A percentile compares a stretch with the other conserved stretches of the same genome.
Conservation (phyloP, 2,113 vertebrate genomes). For the Beaufortia kweichowensis region DNA sequence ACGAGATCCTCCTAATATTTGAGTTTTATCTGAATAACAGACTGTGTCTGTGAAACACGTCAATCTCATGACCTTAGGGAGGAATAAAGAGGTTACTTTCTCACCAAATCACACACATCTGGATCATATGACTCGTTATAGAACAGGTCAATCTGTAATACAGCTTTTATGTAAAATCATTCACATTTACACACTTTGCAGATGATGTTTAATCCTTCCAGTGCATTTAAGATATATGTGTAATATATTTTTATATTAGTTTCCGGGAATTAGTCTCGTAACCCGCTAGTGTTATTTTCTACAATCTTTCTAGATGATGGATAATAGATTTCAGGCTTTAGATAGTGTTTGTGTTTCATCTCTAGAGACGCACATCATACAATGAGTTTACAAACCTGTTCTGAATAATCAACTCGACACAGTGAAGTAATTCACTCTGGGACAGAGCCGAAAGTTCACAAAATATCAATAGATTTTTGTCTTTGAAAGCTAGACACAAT, state of each 20-base stretch:
- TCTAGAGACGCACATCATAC: not conserved
- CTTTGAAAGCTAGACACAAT: not conserved
- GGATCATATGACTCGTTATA: conserved; percentile 7
- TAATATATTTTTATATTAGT: no score
- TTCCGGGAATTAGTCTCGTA: no score
- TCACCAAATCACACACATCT: conserved; percentile 43
- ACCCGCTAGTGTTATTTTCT: no score
- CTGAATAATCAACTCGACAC: not conserved
- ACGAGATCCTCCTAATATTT: conserved; percentile 28
- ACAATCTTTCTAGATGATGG: no score
- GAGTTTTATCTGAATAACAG: conserved; percentile 33
- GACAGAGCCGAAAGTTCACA: not conserved
- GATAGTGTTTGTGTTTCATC: not conserved
- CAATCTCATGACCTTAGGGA: conserved; percentile 27
- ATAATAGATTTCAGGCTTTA: no score
- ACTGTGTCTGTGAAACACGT: conserved; percentile 4
- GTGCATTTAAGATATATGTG: no score
- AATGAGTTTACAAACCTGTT: not conserved
- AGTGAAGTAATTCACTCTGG: conserved; percentile 22
- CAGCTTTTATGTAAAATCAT: no score
- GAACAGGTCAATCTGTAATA: no score
- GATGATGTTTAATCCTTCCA: no score
- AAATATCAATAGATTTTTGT: not conserved
- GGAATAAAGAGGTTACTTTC: conserved; percentile 30
- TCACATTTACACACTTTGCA: no score